phyloP scores from a whole-genome alignment of 2,888 invertebrate species.

The Trachelus stipa region DNA sequence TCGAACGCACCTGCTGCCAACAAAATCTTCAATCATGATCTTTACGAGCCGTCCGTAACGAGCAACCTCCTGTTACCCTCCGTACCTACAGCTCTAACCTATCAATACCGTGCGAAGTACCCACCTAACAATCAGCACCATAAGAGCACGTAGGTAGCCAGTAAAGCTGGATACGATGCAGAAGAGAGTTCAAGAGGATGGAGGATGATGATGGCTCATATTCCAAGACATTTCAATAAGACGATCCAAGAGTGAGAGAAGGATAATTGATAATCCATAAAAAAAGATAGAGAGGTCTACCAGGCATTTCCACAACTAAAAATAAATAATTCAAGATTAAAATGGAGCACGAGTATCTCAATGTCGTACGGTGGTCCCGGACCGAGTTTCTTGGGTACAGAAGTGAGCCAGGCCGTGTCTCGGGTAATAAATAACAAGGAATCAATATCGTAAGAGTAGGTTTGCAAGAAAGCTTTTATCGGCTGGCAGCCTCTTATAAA shows the following conservation, averaged over 20 bases:
- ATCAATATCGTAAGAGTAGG: constrained; percentile 42
- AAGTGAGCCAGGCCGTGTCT: neutral
- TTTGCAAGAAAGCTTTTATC: constrained; percentile 41
- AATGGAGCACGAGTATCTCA: constrained; percentile 14
- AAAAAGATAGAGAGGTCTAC: constrained; percentile 4
- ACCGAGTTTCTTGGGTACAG: neutral
- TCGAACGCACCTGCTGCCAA: neutral
- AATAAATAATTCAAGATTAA: constrained; percentile 38
- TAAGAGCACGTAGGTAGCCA: neutral
- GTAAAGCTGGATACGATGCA: neutral
- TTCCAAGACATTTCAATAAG: constrained; percentile 26
- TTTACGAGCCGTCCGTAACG: constrained; percentile 26
- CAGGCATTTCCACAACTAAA: constrained; percentile 27
- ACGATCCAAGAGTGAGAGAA: neutral
- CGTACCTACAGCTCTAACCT: neutral
- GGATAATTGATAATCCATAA: neutral
- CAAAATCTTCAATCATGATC: constrained; percentile 17
- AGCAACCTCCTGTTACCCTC: constrained; percentile 16
- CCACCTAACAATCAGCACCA: neutral
- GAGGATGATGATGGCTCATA: neutral
- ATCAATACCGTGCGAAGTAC: neutral
- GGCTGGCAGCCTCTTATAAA: constrained; percentile 19
- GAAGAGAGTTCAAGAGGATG: neutral
- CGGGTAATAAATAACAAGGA: constrained; percentile 18
- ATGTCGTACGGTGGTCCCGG: neutral